Evolutionary conservation across 2,888 invertebrate species (phyloP).

Genomic region (Meiosimyza platycephala): DNA sequence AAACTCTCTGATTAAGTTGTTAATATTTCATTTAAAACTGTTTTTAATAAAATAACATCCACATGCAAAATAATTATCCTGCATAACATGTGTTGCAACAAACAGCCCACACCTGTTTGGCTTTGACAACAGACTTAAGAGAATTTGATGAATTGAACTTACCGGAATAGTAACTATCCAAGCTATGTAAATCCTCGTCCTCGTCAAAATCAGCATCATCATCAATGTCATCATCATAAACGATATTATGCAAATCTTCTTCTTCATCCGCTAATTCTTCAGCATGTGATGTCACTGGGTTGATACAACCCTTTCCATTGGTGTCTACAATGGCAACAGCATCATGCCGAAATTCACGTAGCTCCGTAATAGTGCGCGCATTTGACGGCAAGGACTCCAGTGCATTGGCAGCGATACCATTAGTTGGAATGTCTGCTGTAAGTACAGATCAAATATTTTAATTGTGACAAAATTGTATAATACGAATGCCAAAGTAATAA

Average conservation of each 20-base stretch:
- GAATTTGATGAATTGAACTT: slow-evolving; percentile 44
- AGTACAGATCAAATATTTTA: slow-evolving; percentile 26
- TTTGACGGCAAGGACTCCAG: not conserved
- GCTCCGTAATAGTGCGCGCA: not conserved
- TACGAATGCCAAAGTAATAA: not conserved
- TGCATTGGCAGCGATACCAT: not conserved
- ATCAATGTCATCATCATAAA: slow-evolving; percentile 44
- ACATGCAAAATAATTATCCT: too few relatives aligned
- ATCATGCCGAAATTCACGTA: slow-evolving; percentile 1
- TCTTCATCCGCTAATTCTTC: slow-evolving; percentile 36
- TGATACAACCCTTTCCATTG: slow-evolving; percentile 1
- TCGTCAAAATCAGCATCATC: slow-evolving; percentile 54
- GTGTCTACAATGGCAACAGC: not conserved
- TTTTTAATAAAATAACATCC: too few relatives aligned
- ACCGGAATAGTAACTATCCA: slow-evolving; percentile 67
- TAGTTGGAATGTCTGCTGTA: slow-evolving; percentile 8
- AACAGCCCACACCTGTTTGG: too few relatives aligned
- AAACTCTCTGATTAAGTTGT: too few relatives aligned
- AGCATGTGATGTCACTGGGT: not conserved
- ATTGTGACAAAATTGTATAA: slow-evolving; percentile 8
- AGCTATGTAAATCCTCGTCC: slow-evolving; percentile 63
- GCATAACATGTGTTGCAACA: too few relatives aligned
- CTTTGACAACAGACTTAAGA: too few relatives aligned
- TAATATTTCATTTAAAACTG: too few relatives aligned
- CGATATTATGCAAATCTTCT: slow-evolving; percentile 44